Base-by-base conservation (phyloP, 2,888 invertebrate species). In the Dusona sp. region DNA sequence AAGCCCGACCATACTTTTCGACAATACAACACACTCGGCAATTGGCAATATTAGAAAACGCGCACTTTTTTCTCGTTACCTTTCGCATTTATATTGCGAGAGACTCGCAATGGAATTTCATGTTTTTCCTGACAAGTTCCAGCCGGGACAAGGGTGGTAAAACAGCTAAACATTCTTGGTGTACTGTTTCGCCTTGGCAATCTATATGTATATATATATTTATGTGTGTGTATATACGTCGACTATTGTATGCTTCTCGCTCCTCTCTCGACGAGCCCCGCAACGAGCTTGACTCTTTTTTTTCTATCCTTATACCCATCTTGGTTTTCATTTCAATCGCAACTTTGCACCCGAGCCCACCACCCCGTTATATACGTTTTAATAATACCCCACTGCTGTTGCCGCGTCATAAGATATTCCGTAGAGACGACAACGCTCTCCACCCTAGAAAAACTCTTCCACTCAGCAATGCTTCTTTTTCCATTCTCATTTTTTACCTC, bases 251-350 rank as follows among this genome's bases (percentile, higher is more conserved):
- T 78, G 64, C 73, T 36, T 36, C 22, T 77, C 33, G 68, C 51
- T 19, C 38, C 54, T 38, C 51, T 8, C n/a, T 6, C 77, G 67
- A 22, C 72, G 48, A 67, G 77, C 77, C 36, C 74, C 81, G 48
- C 83, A 81, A 78, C 74, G 68, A 81, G 45, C 72, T 73, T 48
- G 11, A 64, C 13, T 19, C 29, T 68, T 74, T 61, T 74, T 81
- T 78, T 74, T 61, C 68, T 64, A 61, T 61, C 57, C 48, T 36
- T 68, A 51, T 77, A 81, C 68, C 61, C 67, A 74, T 73, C 80
- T 80, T 68, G 80, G 54, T 81, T 86, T 84, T 84, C 86, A 86
- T 86, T 84, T 84, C 80, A 68, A 86, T 86, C 83, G 80, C 80
- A 67, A 74, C 64, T 80, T 81, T 78, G 73, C 83, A 42, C 79